phyloP scores from a whole-genome alignment of 2,888 invertebrate species.

The Scaeva pyrastri region DNA sequence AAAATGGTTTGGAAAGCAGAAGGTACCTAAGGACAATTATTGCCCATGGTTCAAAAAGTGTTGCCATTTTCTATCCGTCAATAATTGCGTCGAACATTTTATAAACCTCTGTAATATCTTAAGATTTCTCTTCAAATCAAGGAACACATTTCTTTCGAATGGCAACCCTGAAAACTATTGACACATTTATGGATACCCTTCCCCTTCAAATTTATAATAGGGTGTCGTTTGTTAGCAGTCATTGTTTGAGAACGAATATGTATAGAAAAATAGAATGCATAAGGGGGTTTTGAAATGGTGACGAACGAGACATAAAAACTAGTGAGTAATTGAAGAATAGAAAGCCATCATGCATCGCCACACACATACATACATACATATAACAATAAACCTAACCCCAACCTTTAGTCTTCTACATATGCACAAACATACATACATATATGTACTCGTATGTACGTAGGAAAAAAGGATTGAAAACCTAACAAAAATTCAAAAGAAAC shows the following conservation, averaged over 20 bases:
- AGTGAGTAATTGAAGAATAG: slow-evolving; percentile 30
- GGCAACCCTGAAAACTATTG: slow-evolving; percentile 19
- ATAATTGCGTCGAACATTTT: not conserved
- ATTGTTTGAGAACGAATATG: not conserved
- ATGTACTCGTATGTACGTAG: not conserved
- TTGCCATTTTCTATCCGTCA: not conserved
- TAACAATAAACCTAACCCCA: not conserved
- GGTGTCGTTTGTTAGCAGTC: slow-evolving; percentile 15
- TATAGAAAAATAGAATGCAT: slow-evolving; percentile 11
- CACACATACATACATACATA: not conserved
- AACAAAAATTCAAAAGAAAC: slow-evolving; percentile 1
- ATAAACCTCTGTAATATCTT: not conserved
- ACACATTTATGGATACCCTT: slow-evolving; percentile 12
- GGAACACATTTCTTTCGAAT: not conserved
- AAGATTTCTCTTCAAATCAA: not conserved
- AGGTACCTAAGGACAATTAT: slow-evolving; percentile 25
- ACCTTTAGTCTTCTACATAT: not conserved
- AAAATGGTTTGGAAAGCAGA: slow-evolving; percentile 14
- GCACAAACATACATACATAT: not conserved
- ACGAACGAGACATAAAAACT: slow-evolving; percentile 29
- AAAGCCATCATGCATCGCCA: not conserved
- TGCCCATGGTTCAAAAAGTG: not conserved
- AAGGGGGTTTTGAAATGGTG: slow-evolving; percentile 5
- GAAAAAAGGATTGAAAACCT: no score
- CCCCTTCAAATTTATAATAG: not conserved